Evolutionary conservation across 2,888 invertebrate genomes (phyloP).

Genomic region (Eupithecia centaureata): DNA sequence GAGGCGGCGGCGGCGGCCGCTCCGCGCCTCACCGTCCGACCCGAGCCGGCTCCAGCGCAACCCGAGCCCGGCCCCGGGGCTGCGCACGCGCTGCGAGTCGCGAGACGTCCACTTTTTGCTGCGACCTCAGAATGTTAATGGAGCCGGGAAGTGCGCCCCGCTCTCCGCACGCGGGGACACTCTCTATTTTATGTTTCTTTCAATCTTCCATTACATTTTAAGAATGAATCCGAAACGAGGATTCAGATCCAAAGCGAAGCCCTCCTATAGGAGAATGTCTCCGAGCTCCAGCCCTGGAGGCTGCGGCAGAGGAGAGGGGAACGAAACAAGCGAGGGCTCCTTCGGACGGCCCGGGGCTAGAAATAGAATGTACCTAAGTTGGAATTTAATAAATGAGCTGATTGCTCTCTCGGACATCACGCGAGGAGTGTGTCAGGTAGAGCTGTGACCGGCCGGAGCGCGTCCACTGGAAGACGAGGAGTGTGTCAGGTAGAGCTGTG

Average conservation of each 20-base stretch:
- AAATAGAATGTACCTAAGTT: too few species aligned
- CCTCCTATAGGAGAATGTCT: background rate
- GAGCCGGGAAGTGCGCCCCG: background rate
- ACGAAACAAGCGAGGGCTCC: too few species aligned
- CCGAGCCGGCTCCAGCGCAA: background rate
- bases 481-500: too few species aligned
- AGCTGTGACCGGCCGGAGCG: too few species aligned
- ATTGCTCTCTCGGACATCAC: too few species aligned
- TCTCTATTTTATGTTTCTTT: background rate
- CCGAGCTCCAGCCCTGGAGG: too few species aligned
- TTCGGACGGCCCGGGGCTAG: too few species aligned
- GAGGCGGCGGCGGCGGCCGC: background rate
- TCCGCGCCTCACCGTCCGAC: background rate
- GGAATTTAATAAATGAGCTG: too few species aligned
- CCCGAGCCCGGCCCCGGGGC: background rate
- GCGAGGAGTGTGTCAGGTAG: too few species aligned
- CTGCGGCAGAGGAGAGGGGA: too few species aligned
- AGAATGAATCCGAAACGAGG: too few species aligned
- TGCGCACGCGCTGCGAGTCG: conserved; percentile 33
- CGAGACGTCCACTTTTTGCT: conserved; percentile 35
- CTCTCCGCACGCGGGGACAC: background rate
- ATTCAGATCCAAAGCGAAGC: background rate
- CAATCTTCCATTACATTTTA: background rate
- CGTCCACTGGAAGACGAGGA: too few species aligned
- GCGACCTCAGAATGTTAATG: conserved; percentile 39